Evolutionary conservation across 2,888 invertebrate genomes (phyloP), one percentile per base, ranked within the genome.

Genomic region (Amiota mariae): DNA sequence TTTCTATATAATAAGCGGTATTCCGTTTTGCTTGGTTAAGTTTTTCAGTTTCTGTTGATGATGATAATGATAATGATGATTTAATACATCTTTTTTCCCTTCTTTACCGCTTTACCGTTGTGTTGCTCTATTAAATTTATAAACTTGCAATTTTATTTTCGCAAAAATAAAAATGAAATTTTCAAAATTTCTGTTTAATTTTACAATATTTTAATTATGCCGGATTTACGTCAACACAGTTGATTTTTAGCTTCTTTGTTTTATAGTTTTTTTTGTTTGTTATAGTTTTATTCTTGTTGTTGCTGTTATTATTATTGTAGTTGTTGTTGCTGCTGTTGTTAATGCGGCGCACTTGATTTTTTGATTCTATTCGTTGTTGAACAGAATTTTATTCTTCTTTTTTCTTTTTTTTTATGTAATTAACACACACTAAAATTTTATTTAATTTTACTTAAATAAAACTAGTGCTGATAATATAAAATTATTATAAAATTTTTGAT

Each of bases 401-500:
- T 73, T 70, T 12, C 49, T 75, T 48, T 68, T 72, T 56, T 73
- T 79, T 79, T 80, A 83, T 85, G 73, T 84, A 83, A 85, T 82
- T 77, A 77, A 76, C 76, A 63, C 6, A 6, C 81, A 77, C 84
- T 86, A 73, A 77, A 80, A 79, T 80, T 81, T 81, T 79, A 81
- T 83, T 87, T 86, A 83, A 86, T 73, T 71, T 59, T 8, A 70
- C 77, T 87, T 80, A 86, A 86, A 81, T 81, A 80, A 81, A 86
- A 77, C 77, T 77, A 86, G 85, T 77, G 82, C 71, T 76, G 76
- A 72, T 13, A 59, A 48, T 15, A 47, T 6, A 36, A 36, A 36
- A 36, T 36, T 2, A 2, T 36, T 18, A 67, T 73, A 48, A 70
- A 73, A 76, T 48, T 24, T 48, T 24, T 36, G 36, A 36, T 36